Conservation (phyloP, 2,888 invertebrate species). For the Pristionchus exspectatus region DNA sequence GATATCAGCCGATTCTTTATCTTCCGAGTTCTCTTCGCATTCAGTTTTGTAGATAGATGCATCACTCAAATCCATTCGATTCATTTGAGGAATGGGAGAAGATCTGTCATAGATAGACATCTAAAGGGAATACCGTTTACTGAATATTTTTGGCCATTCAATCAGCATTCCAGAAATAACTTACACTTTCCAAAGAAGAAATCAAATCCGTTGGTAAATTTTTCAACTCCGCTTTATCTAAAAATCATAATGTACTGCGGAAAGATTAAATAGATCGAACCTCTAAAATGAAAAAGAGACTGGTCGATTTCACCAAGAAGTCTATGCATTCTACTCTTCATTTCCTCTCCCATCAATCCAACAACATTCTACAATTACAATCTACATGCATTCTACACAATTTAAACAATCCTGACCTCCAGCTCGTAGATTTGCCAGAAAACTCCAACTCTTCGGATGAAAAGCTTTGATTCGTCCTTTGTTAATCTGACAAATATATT, state of each 20-base stretch:
- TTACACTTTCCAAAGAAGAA: constrained; percentile 15
- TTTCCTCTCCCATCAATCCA: constrained; percentile 17
- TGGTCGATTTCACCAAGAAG: neutral
- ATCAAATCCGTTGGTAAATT: constrained; percentile 15
- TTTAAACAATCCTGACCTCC: neutral
- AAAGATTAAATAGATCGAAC: neutral
- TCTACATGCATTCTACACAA: neutral
- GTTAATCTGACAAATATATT: neutral
- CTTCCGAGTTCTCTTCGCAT: neutral
- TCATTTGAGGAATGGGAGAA: constrained; percentile 15
- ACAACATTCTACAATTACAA: neutral
- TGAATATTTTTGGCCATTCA: neutral
- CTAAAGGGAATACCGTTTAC: neutral
- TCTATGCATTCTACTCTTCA: constrained; percentile 33
- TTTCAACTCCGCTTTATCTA: constrained; percentile 24
- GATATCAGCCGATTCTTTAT: neutral
- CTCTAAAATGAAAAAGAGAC: neutral
- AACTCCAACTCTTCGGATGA: constrained; percentile 24
- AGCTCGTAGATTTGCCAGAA: constrained; percentile 51
- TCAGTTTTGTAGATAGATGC: constrained; percentile 9
- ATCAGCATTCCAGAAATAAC: neutral
- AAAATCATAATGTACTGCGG: neutral
- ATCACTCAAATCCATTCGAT: constrained; percentile 18
- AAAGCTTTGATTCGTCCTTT: neutral
- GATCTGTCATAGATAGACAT: constrained; percentile 18